Base-by-base conservation (phyloP, 1,140 invertebrate genomes). In the Bombus polaris region DNA sequence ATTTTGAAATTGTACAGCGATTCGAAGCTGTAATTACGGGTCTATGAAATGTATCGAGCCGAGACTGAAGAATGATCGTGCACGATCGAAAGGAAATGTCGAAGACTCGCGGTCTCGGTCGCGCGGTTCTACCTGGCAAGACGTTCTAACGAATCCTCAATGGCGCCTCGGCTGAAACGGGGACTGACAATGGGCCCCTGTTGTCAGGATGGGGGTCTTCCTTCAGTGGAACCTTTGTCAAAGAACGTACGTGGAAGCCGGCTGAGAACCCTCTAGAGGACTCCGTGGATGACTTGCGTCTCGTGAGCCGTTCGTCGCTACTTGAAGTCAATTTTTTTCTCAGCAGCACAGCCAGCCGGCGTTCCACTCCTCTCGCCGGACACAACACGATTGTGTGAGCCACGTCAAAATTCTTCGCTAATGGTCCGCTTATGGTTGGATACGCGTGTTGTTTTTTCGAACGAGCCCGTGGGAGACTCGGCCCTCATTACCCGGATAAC, bases 351-450 rank as follows among this genome's bases (percentile, higher is more conserved):
- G 77, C 37, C 53, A 71, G 71, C 28, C 73, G 77, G 53, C 86
- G 87, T 87, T 89, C 89, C 88, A 82, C 81, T 71, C 81, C 66
- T 82, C 86, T 81, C 28, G 44, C 88, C 47, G 68, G 35, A 12
- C 68, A 83, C 70, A 80, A 80, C 73, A 80, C 87, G 87, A 92
- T 92, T 91, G 88, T 92, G 86, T 87, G 86, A 89, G 87, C 88
- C 88, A 87, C 89, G 91, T 92, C 89, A 91, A 91, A 93, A 93
- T 93, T 93, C 93, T 89, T 91, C 82, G 91, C 92, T 93, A 93
- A 93, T 93, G 92, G 92, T 91, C 86, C 89, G 92, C 89, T 93
- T 88, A 87, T 68, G 78, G 32, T 66, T 53, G 65, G 79, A 86
- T 80, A 85, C 87, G 84, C 87, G 83, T 65, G 74, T 73, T 65